Conservation (phyloP, 1,140 invertebrate species). For the Trichomalopsis sarcophagae region DNA sequence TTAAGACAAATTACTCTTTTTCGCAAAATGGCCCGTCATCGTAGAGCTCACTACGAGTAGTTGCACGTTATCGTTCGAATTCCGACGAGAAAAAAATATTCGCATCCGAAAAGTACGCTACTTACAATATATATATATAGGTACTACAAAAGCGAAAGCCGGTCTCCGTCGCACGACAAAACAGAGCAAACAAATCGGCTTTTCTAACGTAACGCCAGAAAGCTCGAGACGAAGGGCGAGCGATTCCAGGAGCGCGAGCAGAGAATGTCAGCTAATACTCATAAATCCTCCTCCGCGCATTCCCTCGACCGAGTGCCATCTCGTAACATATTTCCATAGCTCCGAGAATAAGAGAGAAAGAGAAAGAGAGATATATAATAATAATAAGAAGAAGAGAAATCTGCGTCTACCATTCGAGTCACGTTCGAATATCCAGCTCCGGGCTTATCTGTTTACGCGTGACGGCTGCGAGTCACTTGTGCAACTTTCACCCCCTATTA, state of each 20-base stretch:
- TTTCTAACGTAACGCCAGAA: neutral
- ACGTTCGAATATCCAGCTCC: conserved; percentile 12
- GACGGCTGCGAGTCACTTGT: neutral
- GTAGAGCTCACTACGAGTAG: no score
- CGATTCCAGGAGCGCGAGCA: neutral
- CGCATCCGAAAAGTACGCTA: no score
- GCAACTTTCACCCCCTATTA: neutral
- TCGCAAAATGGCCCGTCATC: no score
- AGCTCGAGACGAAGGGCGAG: no score
- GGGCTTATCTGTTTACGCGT: conserved; percentile 9
- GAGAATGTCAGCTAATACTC: neutral
- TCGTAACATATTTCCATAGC: neutral
- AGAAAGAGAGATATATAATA: neutral
- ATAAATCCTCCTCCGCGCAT: neutral
- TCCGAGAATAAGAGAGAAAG: neutral
- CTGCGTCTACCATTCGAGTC: neutral
- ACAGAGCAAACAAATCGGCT: neutral
- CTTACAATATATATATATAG: no score
- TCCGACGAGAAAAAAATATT: no score
- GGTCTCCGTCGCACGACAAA: neutral
- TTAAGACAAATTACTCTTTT: neutral
- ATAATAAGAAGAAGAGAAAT: neutral
- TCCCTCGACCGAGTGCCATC: neutral
- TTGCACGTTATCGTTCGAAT: no score
- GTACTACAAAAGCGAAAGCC: no score